Evolutionary conservation across 2,113 vertebrate genomes (phyloP).

Genomic region (Gymnarchus niloticus): DNA sequence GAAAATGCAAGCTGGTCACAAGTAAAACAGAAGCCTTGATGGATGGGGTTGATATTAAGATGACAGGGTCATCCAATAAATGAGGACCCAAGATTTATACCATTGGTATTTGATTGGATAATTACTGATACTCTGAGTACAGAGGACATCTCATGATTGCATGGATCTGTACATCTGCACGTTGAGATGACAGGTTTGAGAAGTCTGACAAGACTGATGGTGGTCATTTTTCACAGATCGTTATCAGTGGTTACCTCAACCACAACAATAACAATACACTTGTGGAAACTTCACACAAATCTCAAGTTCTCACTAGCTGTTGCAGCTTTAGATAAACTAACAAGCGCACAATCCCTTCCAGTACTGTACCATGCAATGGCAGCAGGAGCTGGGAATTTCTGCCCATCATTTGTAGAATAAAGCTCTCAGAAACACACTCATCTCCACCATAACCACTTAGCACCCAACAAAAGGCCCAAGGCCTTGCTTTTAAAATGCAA

Average conservation of each 20-base stretch:
- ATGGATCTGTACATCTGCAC: not conserved
- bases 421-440: conserved; percentile 1
- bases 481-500: not conserved
- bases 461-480: not conserved
- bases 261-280: not conserved
- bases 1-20: not conserved
- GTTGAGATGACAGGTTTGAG: no score
- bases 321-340: not conserved
- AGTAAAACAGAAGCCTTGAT: not conserved
- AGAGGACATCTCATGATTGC: not conserved
- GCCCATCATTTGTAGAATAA: not conserved
- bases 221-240: no score
- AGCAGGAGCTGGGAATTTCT: not conserved
- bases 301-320: not conserved
- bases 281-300: not conserved
- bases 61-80: not conserved
- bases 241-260: not conserved
- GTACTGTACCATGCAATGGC: not conserved
- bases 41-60: not conserved
- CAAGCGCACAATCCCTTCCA: not conserved
- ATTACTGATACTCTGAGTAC: not conserved
- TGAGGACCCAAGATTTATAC: no score
- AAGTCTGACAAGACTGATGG: no score
- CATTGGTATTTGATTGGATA: not conserved
- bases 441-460: conserved; percentile 14